Evolutionary conservation across 2,888 invertebrate genomes (phyloP).

Genomic region (Vannuccia rotundouncinata): DNA sequence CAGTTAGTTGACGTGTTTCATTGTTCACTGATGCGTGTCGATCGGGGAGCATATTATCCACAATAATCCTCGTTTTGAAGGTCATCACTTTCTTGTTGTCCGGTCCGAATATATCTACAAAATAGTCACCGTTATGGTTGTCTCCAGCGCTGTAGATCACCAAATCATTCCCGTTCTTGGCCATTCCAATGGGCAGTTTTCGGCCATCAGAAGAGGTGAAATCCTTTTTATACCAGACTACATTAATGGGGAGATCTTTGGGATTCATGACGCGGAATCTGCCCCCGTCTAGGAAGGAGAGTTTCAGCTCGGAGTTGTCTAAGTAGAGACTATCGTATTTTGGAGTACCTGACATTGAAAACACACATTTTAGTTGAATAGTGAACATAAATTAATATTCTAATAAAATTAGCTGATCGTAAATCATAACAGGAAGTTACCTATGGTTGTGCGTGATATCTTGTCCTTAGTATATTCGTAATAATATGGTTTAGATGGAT

Average conservation of each 20-base stretch:
- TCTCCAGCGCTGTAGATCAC: constrained; percentile 30
- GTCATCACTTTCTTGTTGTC: constrained; percentile 10
- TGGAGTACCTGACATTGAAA: not conserved
- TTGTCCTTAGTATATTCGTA: not conserved
- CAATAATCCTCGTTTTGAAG: constrained; percentile 8
- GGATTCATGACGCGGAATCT: constrained; percentile 2
- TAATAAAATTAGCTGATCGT: too few species aligned
- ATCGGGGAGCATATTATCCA: constrained; percentile 24
- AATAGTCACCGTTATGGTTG: constrained; percentile 29
- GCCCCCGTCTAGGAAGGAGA: not conserved
- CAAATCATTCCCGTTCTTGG: constrained; percentile 15
- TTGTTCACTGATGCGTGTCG: not conserved
- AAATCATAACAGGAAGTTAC: too few species aligned
- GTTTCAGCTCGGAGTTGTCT: not conserved
- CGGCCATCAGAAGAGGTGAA: not conserved
- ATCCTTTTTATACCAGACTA: not conserved
- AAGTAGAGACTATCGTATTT: not conserved
- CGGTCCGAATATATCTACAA: constrained; percentile 8
- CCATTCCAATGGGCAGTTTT: not conserved
- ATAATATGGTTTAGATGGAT: not conserved
- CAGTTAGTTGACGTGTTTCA: not conserved
- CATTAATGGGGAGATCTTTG: not conserved
- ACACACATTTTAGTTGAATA: too few species aligned
- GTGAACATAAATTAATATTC: too few species aligned
- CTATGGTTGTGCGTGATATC: not conserved